A percentile compares a stretch with the other conserved stretches of the same genome.
Evolutionary conservation across 2,888 invertebrate genomes (phyloP).

Genomic region (Frankliniella fusca): DNA sequence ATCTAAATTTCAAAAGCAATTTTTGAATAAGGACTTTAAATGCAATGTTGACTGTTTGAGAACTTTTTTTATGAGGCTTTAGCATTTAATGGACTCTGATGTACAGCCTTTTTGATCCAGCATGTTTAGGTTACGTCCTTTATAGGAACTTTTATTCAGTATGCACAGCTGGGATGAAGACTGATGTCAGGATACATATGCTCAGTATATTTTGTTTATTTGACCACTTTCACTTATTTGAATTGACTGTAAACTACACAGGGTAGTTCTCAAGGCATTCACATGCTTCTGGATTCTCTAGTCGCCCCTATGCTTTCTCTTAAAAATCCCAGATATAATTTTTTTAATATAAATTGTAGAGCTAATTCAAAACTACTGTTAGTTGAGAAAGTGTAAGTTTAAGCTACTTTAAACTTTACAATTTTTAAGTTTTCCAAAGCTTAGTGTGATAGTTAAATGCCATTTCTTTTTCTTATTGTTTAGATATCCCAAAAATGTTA

Average conservation of each 20-base stretch:
- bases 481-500: not conserved
- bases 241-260: not conserved
- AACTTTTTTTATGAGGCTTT: no score
- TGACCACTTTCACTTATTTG: not conserved
- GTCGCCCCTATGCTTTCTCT: not conserved
- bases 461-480: not conserved
- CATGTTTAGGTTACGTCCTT: not conserved
- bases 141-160: not conserved
- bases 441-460: constrained; percentile 9
- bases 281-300: not conserved
- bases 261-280: not conserved
- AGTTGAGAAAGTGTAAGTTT: no score
- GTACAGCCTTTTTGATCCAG: no score
- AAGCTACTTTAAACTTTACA: not conserved
- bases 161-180: not conserved
- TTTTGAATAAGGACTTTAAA: no score
- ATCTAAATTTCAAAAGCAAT: no score
- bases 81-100: no score
- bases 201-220: not conserved
- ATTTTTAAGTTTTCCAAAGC: not conserved
- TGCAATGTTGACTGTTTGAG: no score
- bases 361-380: no score
- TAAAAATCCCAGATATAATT: not conserved
- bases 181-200: not conserved
- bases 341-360: no score